Base-by-base conservation (phyloP, 2,113 vertebrate genomes). In the Alexandromys fortis region DNA sequence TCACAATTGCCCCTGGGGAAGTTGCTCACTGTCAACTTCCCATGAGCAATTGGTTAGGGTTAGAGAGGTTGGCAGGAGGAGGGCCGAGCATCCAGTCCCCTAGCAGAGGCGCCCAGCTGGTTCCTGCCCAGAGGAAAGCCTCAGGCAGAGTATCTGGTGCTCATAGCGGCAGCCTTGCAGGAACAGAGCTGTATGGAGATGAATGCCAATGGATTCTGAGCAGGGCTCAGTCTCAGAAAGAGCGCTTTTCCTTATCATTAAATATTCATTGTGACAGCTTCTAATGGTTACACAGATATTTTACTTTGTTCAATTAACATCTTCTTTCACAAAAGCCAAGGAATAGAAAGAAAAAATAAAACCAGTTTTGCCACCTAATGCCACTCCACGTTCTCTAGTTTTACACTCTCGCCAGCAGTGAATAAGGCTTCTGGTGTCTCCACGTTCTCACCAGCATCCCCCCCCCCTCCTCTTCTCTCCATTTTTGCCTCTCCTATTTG, bases 251-350 rank as follows among this genome's bases (percentile, higher is more conserved):
- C 42, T 89, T 89, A 42, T 83, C 58, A 67, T 77, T 77, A 89
- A 89, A 28, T 89, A 89, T n/a, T 72, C 26, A 87, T 61, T 87
- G 81, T 92, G 93, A 95, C 76, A 92, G 73, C 73, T 83, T 93
- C 86, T 77, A 86, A 75, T 86, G n/a, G 67, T 47, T 92, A 68
- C 19, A 42, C 1, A 72, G 52, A 30, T 86, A 77, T 86, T 93
- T 92, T 83, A 73, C 86, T 86, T 86, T 86, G 45, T 77, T 92
- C 83, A 83, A 87, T 73, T 95, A 90, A 82, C 52, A 83, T 33
- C 33, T 89, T 65, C 78, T 22, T 26, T 28, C 88, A 83, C 42
- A 52, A 77, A 87, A 49, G 52, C 45, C 77, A 26, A 89, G 22
- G 52, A 35, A 28, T 79, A 1, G 38, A 38, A 38, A 72, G 4